Conservation (phyloP, 2,797 vertebrate genomes). For the Meda fulgida region DNA sequence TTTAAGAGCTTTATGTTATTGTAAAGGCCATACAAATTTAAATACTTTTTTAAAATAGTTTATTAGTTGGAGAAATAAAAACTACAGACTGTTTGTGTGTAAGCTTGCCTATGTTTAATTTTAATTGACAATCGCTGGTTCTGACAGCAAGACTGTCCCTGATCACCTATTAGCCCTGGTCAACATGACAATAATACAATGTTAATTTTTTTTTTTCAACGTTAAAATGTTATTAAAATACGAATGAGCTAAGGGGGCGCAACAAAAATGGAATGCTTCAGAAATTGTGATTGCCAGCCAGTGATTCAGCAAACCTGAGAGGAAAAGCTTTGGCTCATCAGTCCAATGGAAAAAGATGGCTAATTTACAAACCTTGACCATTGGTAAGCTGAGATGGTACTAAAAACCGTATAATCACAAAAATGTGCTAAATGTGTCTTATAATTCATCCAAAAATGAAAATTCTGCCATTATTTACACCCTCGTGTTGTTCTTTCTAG, state of each 20-base stretch:
- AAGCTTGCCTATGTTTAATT: not conserved
- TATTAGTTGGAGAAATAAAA: not conserved
- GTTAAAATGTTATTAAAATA: not conserved
- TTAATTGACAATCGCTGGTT: not conserved
- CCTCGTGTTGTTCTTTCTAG: not conserved
- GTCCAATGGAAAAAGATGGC: constrained; percentile 24
- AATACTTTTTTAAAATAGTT: constrained; percentile 5
- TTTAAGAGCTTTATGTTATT: not conserved
- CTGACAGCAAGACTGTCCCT: not conserved
- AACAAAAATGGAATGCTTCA: constrained; percentile 39
- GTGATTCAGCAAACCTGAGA: constrained; percentile 51
- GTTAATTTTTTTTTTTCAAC: not conserved
- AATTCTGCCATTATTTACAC: not conserved
- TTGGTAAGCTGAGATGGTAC: not conserved
- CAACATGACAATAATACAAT: not conserved
- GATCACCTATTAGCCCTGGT: constrained; percentile 19
- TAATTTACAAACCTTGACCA: constrained; percentile 9
- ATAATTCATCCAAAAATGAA: not conserved
- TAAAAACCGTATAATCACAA: not conserved
- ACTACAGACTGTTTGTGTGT: not conserved
- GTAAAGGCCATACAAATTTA: constrained; percentile 1
- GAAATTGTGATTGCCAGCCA: constrained; percentile 33
- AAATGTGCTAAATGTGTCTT: not conserved
- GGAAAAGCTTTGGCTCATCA: constrained; percentile 41
- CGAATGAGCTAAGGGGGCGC: not conserved